These are phyloP conservation scores for Zhuqinia jingwanae DNA, from an alignment of 2,888 invertebrate species.

Conservation along the genomic window DNA sequence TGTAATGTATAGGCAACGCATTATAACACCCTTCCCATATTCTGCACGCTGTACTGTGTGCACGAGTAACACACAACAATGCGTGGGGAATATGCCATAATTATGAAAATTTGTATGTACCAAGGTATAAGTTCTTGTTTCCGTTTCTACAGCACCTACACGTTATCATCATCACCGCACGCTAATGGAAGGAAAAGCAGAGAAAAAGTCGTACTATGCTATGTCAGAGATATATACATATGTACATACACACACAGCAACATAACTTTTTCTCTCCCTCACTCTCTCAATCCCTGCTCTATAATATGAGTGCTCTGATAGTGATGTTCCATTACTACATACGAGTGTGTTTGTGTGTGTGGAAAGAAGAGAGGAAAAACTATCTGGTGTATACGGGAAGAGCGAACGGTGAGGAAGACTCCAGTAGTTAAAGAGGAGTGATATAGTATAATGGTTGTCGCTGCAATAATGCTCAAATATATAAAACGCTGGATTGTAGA, in stretches of 20 bases:
- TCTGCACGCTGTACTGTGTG: too few relatives aligned
- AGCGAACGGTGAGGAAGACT: constrained; percentile 12
- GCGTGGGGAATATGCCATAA: too few relatives aligned
- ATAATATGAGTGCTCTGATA: constrained; percentile 13
- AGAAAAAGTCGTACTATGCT: constrained; percentile 40
- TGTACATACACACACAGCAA: constrained; percentile 7
- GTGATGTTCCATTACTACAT: not conserved
- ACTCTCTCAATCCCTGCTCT: not conserved
- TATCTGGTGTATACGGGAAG: constrained; percentile 2
- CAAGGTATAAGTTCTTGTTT: too few relatives aligned
- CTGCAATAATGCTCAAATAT: constrained; percentile 16
- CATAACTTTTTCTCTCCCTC: not conserved
- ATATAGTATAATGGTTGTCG: constrained; percentile 25
- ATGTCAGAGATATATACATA: too few relatives aligned
- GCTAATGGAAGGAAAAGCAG: constrained; percentile 27
- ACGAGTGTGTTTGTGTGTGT: not conserved
- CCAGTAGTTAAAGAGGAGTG: constrained; percentile 44
- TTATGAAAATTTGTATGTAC: too few relatives aligned
- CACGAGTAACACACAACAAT: too few relatives aligned
- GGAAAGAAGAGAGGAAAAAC: constrained; percentile 22
- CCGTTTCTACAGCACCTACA: constrained; percentile 3
- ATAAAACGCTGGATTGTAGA: not conserved
- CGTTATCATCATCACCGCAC: not conserved
- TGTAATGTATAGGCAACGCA: too few relatives aligned
- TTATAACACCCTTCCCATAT: not conserved